Conservation (phyloP, 2,113 vertebrate species). For the Tychaedon coryphoeus region DNA sequence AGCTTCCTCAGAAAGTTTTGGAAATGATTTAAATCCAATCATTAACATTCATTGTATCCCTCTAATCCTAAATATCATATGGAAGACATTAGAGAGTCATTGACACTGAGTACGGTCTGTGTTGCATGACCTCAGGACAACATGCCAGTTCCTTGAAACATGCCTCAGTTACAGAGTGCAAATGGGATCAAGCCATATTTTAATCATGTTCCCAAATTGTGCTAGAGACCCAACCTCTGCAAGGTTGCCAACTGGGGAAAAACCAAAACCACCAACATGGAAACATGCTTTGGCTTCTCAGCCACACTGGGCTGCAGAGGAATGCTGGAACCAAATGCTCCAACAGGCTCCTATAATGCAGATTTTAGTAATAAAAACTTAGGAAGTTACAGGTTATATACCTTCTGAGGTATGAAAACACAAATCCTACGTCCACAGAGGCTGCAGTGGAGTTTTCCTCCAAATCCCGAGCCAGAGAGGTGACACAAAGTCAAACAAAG, state of each 20-base stretch:
- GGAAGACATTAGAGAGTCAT: conserved; percentile 22
- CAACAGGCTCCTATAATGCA: neutral
- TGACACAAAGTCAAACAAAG: neutral
- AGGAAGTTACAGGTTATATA: neutral
- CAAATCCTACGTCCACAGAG: neutral
- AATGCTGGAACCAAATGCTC: neutral
- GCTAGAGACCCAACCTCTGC: neutral
- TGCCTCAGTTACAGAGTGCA: neutral
- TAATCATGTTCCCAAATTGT: neutral
- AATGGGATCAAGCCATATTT: conserved; percentile 29
- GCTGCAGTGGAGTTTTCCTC: neutral
- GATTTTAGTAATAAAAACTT: neutral
- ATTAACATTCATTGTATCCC: neutral
- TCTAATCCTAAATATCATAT: conserved; percentile 42
- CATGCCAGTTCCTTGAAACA: conserved; percentile 7
- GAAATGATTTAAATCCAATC: neutral
- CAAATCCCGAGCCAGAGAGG: fast-evolving
- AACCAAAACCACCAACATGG: neutral
- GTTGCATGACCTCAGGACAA: conserved; percentile 40
- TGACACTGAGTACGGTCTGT: neutral
- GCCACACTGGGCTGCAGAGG: neutral
- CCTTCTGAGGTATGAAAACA: neutral
- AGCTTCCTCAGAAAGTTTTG: neutral
- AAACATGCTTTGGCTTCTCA: neutral
- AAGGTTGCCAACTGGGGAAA: neutral